Percentiles rank a stretch among this genome's conserved stretches.
phyloP scores from a whole-genome alignment of 64 coral and sea anemone genomes.

The Anthopleura sola region DNA sequence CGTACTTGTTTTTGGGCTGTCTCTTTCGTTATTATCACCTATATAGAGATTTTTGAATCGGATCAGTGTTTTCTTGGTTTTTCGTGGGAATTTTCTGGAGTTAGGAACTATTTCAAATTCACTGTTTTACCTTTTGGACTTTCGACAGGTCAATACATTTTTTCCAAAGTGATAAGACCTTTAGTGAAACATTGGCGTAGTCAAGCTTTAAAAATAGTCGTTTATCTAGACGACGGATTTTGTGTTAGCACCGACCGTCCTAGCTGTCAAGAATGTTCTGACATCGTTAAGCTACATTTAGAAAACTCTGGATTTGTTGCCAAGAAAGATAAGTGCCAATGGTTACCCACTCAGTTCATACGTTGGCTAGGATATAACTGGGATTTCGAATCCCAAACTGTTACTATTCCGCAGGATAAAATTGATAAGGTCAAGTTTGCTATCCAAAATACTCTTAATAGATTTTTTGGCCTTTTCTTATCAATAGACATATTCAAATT shows the following conservation, averaged over 20 bases:
- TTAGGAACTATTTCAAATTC: conserved; percentile 20
- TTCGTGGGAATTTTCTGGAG: neutral
- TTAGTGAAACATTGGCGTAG: conserved; percentile 42
- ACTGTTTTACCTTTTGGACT: conserved; percentile 39
- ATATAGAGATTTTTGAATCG: conserved; percentile 27
- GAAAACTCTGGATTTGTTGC: conserved; percentile 35
- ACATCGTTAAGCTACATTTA: conserved; percentile 26
- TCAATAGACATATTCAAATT: neutral
- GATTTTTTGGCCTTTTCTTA: conserved; percentile 45
- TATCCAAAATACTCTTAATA: neutral
- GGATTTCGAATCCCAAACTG: conserved; percentile 30
- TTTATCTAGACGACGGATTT: conserved; percentile 41
- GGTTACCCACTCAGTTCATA: conserved; percentile 21
- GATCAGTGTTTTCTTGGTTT: conserved; percentile 24
- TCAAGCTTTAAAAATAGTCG: no score
- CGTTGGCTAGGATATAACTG: conserved; percentile 43
- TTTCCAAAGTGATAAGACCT: conserved; percentile 35
- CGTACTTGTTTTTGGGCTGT: conserved; percentile 15
- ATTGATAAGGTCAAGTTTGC: neutral
- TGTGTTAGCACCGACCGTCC: conserved; percentile 9
- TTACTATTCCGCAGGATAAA: conserved; percentile 28
- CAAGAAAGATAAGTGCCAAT: conserved; percentile 17
- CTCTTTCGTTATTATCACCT: conserved; percentile 25
- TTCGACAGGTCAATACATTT: conserved; percentile 37
- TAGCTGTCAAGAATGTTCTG: conserved; percentile 14